phyloP scores from a whole-genome alignment of 2,113 vertebrate species.

The Rallus limicola region DNA sequence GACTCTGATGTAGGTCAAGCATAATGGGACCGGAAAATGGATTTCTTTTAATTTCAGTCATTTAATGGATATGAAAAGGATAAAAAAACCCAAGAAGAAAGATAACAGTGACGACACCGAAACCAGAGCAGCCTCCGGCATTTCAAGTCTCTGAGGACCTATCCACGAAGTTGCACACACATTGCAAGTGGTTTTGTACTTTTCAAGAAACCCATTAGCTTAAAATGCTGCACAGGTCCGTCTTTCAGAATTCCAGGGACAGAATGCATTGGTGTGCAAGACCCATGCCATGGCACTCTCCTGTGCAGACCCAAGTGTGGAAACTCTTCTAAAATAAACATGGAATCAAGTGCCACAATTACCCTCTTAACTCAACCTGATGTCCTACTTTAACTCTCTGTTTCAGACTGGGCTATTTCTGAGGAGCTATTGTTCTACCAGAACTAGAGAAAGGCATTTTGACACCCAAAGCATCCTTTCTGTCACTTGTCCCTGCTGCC shows the following conservation, averaged over 20 bases:
- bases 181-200: background rate
- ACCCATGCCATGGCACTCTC: background rate
- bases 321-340: background rate
- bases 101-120: background rate
- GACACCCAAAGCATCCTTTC: background rate
- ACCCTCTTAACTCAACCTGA: background rate
- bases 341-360: background rate
- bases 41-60: background rate
- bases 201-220: background rate
- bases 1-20: background rate
- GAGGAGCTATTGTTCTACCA: background rate
- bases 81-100: background rate
- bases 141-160: constrained; percentile 3
- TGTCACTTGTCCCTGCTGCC: background rate
- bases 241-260: background rate
- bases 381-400: background rate
- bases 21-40: background rate
- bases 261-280: background rate
- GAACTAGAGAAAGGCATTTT: background rate
- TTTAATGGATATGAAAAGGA: background rate
- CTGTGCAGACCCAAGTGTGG: background rate
- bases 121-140: constrained; percentile 22
- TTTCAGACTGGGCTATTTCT: background rate
- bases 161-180: background rate
- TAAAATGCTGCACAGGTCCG: background rate